Evolutionary conservation across 2,113 vertebrate species (phyloP).

Genomic region (Neotoma lepida): DNA sequence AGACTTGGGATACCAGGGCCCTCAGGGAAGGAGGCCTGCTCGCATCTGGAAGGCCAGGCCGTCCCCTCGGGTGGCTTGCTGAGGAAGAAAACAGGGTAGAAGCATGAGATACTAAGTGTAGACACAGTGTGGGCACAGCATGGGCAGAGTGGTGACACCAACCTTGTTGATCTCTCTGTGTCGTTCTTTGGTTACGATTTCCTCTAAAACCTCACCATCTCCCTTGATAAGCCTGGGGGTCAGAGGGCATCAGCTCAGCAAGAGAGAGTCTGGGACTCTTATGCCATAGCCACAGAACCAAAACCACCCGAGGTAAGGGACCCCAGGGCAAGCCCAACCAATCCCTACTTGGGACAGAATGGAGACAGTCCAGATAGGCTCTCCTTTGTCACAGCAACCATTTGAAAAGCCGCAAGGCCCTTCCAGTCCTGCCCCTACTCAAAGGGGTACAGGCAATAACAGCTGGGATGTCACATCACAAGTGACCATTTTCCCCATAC

Average conservation of each 20-base stretch:
- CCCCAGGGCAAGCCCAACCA: background rate
- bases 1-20: background rate
- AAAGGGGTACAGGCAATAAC: background rate
- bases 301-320: background rate
- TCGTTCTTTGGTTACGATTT: conserved; percentile 94
- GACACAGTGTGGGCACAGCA: accelerated
- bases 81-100: background rate
- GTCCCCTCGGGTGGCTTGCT: conserved; percentile 94
- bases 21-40: conserved; percentile 86
- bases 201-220: conserved; percentile 96
- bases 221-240: conserved; percentile 93
- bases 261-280: background rate
- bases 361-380: background rate
- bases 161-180: conserved; percentile 98
- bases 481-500: background rate
- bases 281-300: background rate
- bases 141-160: background rate
- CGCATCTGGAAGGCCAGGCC: conserved; percentile 93
- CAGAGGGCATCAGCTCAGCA: background rate
- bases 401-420: background rate
- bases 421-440: no score
- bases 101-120: background rate
- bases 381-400: background rate
- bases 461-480: no score
- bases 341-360: background rate